Evolutionary conservation across 2,888 invertebrate species (phyloP), one percentile per base, ranked within the genome.

Genomic region (Thelaira solivaga): DNA sequence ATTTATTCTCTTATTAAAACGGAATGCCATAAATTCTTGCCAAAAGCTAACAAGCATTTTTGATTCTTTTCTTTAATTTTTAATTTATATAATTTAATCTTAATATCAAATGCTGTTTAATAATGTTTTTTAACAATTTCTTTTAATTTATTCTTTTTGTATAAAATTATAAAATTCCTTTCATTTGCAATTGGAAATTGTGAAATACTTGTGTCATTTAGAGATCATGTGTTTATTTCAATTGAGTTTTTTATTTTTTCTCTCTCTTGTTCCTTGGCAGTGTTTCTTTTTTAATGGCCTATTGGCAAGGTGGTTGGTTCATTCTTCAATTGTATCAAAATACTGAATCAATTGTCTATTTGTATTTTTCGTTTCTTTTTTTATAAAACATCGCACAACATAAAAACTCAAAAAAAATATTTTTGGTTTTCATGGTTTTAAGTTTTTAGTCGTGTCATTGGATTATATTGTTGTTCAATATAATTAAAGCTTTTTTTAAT

Each of bases 131-230:
- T n/a, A n/a, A n/a, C n/a, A n/a, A n/a, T n/a, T n/a, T n/a, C n/a
- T n/a, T n/a, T n/a, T n/a, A n/a, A n/a, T n/a, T n/a, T n/a, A n/a
- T n/a, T n/a, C n/a, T n/a, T n/a, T n/a, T n/a, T n/a, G n/a, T n/a
- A n/a, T n/a, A n/a, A n/a, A n/a, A n/a, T n/a, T n/a, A n/a, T n/a
- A n/a, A n/a, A n/a, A n/a, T n/a, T n/a, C n/a, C 34, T 47, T 31
- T 8, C 20, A 8, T 31, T 47, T 68, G 16, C 11, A 11, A 31
- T 36, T 57, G 68, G 57, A 68, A 59, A 68, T 47, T 22, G 57
- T 68, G 47, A 67, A 71, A 53, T 67, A 57, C 69, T 47, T 65
- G 59, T 67, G 55, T 45, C 64, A 64, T 49, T 49, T 49, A 36
- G 34, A 36, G 11, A 36, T 43, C 7, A 64, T 39, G 39, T 49